Evolutionary conservation across 2,113 vertebrate genomes (phyloP), one percentile per base, ranked within the genome.

Genomic region (Empidonax alnorum): DNA sequence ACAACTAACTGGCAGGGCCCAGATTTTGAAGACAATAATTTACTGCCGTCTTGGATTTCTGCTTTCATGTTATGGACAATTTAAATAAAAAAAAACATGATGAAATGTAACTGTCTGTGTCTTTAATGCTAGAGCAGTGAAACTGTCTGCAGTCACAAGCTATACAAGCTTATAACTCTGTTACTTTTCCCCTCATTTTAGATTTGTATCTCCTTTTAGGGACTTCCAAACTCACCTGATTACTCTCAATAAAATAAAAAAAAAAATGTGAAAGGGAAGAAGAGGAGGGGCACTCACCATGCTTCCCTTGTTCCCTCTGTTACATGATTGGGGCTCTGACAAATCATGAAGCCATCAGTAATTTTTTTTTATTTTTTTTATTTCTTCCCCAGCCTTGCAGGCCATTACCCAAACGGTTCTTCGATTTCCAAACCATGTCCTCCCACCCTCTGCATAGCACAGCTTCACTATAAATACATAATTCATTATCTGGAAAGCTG

Each of bases 401-500:
- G 77, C 55, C 72, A 62, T 84, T 89, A 94, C 14, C 7, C 22
- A 67, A 90, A 78, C 47, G 35, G 31, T 87, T 79, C 44, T 90
- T 92, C 28, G 2, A 33, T 77, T 90, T 86, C 44, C 6, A 31
- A 61, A 63, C 47, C 3, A 23, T 50, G 53, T 72, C 47, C 42
- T 88, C 59, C 15, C 22, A 52, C 44, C 80, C 37, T 30, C 30
- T 59, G 72, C 0, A 2, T 84, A 44, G 37, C 44, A 68, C n/a
- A 41, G 56, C 56, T 84, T 90, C 31, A 15, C 68, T 75, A 23
- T 8, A 65, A 77, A 92, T 92, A 41, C 69, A 87, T 84, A 94
- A 93, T 93, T 96, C 52, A 94, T 90, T 90, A 71, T 81, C 62
- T 90, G 61, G 65, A 92, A 92, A 87, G 79, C 65, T 5, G 5